Base-by-base conservation (phyloP, 1,140 invertebrate genomes). In the Sminthurinus signatus region DNA sequence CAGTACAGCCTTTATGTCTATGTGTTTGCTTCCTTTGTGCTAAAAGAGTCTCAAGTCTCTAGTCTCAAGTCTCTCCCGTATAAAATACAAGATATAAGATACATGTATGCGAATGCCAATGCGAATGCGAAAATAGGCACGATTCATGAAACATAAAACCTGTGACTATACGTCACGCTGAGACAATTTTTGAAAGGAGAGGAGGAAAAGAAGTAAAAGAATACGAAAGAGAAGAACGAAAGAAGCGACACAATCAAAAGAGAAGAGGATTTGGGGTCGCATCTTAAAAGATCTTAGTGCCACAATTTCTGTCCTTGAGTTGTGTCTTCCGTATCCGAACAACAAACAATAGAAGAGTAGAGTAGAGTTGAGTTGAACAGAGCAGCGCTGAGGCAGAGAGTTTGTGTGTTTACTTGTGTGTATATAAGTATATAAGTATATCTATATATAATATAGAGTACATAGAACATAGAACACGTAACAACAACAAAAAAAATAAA, bases 321-420 rank as follows among this genome's bases (percentile, higher is more conserved):
- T 64, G 19, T n/a, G n/a, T 59, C 62, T 64, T 64, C 62, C 62
- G 62, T 59, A 64, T 64, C 62, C 54, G 56, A 62, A 62, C 23
- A 28, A 32, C 17, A n/a, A 59, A 43, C 56, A 59, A 29, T 5
- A 44, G 23, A 36, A 59, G 8, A 21, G 36, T 8, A 39, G 17
- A 39, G 17, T 39, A 17, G 36, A 39, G 36, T 10, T 8, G 8
- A 17, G 36, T 39, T 39, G 8, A 39, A 39, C 8, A 10, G 17
- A 8, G 17, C 36, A 17, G 8, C 8, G 17, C 17, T 8, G 36
- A 39, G 36, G 36, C 44, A 46, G 5, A 46, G 4, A 21, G 4
- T n/a, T 14, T 4, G 5, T n/a, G 21, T 21, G 4, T 5, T 19
- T 19, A 10, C 15, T n/a, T n/a, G 4, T 8, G 44, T n/a, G n/a